These are phyloP conservation scores for Cryptotermes secundus DNA, from an alignment of 1,140 invertebrate species.

Conservation along the genomic window DNA sequence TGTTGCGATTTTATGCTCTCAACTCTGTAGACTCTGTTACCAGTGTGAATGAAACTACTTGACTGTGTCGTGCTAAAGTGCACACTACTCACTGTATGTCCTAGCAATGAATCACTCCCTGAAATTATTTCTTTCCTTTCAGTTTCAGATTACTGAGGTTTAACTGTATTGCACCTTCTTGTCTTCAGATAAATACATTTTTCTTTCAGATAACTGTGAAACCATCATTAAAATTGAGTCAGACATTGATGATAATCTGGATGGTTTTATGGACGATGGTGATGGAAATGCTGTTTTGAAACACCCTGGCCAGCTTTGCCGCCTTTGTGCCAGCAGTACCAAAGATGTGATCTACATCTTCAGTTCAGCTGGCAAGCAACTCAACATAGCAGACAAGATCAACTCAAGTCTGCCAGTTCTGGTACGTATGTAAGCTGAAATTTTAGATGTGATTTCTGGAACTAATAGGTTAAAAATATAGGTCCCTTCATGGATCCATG, in stretches of 20 bases:
- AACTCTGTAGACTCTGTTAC: no score
- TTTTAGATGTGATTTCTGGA: no score
- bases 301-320: conserved; percentile 18
- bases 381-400: conserved; percentile 23
- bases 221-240: neutral
- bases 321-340: conserved; percentile 18
- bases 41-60: no score
- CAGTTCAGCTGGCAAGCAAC: neutral
- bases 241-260: neutral
- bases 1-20: no score
- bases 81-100: no score
- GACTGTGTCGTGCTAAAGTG: no score
- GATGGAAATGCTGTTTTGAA: neutral
- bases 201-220: conserved; percentile 14
- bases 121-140: no score
- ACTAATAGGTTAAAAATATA: no score
- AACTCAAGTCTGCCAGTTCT: conserved; percentile 8
- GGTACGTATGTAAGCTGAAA: neutral
- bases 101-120: no score
- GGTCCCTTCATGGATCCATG: no score
- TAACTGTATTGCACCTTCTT: no score
- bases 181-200: neutral
- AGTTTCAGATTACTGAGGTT: no score
- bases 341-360: conserved; percentile 19
- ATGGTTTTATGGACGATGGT: neutral